phyloP scores from a whole-genome alignment of 2,113 vertebrate genomes.

The Campylorhamphus procurvoides region DNA sequence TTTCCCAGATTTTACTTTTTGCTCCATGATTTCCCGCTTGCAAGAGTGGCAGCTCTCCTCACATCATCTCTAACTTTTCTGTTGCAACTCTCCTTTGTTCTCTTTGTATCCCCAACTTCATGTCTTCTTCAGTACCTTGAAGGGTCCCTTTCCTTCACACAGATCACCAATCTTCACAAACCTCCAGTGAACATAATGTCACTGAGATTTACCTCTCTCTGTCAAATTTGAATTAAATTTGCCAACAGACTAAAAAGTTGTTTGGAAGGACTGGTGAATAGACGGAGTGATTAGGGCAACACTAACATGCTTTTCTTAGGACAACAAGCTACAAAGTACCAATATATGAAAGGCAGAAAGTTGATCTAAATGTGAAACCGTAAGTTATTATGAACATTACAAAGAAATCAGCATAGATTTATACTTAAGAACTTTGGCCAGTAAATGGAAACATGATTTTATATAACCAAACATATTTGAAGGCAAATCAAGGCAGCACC shows the following conservation, averaged over 20 bases:
- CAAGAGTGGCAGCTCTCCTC: neutral
- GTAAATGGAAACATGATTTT: neutral
- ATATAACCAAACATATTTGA: neutral
- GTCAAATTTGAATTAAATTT: neutral
- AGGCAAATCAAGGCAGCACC: neutral
- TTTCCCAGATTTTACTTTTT: neutral
- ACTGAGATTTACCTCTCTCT: neutral
- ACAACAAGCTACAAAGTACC: neutral
- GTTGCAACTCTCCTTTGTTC: neutral
- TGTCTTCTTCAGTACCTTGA: neutral
- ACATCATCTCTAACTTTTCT: neutral
- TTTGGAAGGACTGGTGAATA: neutral
- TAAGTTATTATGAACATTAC: neutral
- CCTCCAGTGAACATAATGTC: neutral
- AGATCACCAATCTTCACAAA: neutral
- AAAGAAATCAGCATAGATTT: neutral
- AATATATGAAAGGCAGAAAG: neutral
- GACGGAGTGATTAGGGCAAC: neutral
- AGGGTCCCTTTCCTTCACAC: neutral
- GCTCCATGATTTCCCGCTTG: neutral
- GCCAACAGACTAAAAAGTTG: neutral
- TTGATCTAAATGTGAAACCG: neutral
- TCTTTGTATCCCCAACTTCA: neutral
- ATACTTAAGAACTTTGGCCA: neutral
- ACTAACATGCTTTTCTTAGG: neutral